Base-by-base conservation (phyloP, 2,113 vertebrate species). In the Neotoma lepida region DNA sequence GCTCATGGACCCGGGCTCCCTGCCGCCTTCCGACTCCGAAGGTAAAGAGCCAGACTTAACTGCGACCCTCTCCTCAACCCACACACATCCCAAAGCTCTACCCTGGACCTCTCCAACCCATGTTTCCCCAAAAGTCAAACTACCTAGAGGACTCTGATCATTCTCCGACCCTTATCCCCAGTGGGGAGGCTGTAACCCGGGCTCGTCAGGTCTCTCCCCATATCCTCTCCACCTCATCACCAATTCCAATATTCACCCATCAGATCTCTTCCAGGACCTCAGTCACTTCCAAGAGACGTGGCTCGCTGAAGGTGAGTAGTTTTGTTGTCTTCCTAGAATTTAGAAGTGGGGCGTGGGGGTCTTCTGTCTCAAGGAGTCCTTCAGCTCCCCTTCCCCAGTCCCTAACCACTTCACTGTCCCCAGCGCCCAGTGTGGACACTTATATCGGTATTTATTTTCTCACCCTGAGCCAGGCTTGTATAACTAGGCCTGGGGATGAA, bases 181-280 rank as follows among this genome's bases (percentile, higher is more conserved):
- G 51, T 81, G 41, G 41, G 28, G 58, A 46, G 39, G 51, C 30
- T 2, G 26, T 92, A 92, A 51, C 74, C 10, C 3, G 7, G 63
- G 26, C 35, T 91, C 22, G 0, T 49, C 66, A 33, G 71, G 41
- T 49, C 28, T 82, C 88, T 76, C 49, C 51, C 44, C 46, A 2
- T 66, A 70, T 22, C 82, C 61, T 56, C 54, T 58, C 58, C 93
- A 54, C 64, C 93, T 95, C 94, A 95, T 95, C 95, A 78, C 74
- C 87, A 82, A 82, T 94, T 95, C 94, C 93, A 92, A 86, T 95
- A 88, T 97, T 96, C 92, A 88, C 89, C 78, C 96, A 78, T 78
- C 98, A 99, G 99, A 99, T 95, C 99, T 99, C 96, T 99, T 99
- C 98, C 99, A 99, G 98, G 99, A 99, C 98, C 97, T 99, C 98